These are phyloP conservation scores for Drosophila seclusa DNA, from an alignment of 2,888 invertebrate genomes.

Conservation along the genomic window DNA sequence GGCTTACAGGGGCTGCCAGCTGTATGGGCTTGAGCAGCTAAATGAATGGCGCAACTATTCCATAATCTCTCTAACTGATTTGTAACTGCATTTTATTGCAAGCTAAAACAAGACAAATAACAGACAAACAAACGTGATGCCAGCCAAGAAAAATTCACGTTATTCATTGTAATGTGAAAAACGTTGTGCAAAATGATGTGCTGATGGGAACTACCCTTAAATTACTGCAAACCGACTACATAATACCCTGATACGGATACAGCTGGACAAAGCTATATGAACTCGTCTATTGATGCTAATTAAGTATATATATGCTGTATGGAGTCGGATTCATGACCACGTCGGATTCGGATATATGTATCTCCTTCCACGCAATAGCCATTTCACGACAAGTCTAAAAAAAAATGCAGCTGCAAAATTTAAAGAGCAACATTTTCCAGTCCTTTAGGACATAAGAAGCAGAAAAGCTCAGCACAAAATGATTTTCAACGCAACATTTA, in stretches of 20 bases:
- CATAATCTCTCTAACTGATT: conserved; percentile 25
- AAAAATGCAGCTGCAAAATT: neutral
- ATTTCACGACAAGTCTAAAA: neutral
- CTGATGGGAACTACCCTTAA: neutral
- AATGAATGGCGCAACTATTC: conserved; percentile 54
- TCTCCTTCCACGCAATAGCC: neutral
- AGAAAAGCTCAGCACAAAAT: conserved; percentile 28
- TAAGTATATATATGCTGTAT: neutral
- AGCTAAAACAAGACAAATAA: neutral
- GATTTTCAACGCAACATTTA: conserved; percentile 67
- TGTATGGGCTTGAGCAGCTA: conserved; percentile 66
- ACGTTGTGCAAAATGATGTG: neutral
- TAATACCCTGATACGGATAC: neutral
- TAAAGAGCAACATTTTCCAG: conserved; percentile 4
- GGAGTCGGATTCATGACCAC: neutral
- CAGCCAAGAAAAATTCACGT: neutral
- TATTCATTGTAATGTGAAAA: conserved; percentile 8
- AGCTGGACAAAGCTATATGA: neutral
- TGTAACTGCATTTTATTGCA: conserved; percentile 40
- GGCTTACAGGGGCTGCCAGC: conserved; percentile 70
- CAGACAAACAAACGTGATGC: neutral
- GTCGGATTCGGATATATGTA: neutral
- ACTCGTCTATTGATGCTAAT: neutral
- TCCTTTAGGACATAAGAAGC: conserved; percentile 1
- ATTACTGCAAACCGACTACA: neutral